Conservation (phyloP, 1,140 invertebrate genomes). For the Diorhabda elongata region DNA sequence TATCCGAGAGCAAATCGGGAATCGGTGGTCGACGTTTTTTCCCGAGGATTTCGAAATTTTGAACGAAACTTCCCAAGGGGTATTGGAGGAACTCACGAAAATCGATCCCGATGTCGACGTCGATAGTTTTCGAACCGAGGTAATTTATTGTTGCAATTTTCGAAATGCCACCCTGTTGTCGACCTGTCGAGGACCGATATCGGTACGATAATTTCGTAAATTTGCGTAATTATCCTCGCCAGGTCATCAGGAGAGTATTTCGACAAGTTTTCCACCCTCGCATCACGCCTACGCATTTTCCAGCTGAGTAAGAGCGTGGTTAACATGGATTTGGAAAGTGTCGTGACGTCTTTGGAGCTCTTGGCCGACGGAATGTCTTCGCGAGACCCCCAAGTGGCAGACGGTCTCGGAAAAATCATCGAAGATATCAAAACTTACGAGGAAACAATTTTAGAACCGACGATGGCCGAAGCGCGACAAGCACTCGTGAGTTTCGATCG, state of each 20-base stretch:
- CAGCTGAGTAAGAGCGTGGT: neutral
- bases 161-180: neutral
- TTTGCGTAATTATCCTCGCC: too few relatives aligned
- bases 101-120: constrained; percentile 68
- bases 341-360: too few relatives aligned
- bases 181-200: neutral
- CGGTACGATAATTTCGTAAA: too few relatives aligned
- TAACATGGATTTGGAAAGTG: neutral
- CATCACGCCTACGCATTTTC: neutral
- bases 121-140: constrained; percentile 40
- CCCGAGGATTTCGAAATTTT: constrained; percentile 53
- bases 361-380: too few relatives aligned
- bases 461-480: constrained; percentile 55
- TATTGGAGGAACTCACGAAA: constrained; percentile 59
- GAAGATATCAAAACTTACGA: constrained; percentile 55
- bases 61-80: constrained; percentile 53
- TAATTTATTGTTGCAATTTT: neutral
- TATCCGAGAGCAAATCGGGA: constrained; percentile 33
- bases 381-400: neutral
- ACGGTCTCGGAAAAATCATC: neutral
- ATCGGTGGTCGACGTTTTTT: constrained; percentile 1
- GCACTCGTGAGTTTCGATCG: constrained; percentile 51
- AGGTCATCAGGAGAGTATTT: too few relatives aligned
- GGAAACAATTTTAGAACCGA: constrained; percentile 56
- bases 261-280: neutral